Evolutionary conservation across 30 jellyfish, hydroid and myxozoan genomes (phyloP), one percentile per base, ranked within the genome.

Genomic region (Nemopilema nomurai): DNA sequence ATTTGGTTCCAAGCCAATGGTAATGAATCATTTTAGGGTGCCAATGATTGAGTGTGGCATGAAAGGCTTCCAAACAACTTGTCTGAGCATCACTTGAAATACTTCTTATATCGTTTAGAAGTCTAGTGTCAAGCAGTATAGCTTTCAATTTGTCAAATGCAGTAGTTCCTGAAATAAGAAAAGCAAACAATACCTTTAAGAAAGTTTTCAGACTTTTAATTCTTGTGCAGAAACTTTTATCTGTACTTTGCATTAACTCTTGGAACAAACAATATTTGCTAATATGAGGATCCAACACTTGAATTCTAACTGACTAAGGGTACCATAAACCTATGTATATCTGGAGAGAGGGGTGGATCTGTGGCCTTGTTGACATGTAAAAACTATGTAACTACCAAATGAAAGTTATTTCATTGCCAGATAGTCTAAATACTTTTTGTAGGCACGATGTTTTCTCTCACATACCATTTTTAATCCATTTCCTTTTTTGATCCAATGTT

Each of bases 31-130:
- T 68, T 50, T 81, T 81, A 8, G 83, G 90, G 83, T 51, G 76
- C 77, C 90, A 78, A 0, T 78, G 90, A 28, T 69, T 68, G 21
- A 71, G 31, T n/a, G 90, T 81, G 33, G 90, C 73, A 51, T 81
- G 90, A 51, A 67, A 68, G 32, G 67, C 83, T 26, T 81, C 83
- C 63, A 68, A 23, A 32, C 76, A 81, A 52, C 83, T 69, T 67
- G 90, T 81, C 67, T 81, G 90, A 31, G 83, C 84, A 67, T 81
- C 89, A 26, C 71, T 18, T 16, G 89, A 80, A 22, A 80, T 24
- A n/a, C 49, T 80, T 19, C 0, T 4, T 18, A 76, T 80, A 30
- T 79, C 89, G 27, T 67, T 62, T 32, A 30, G 33, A 66, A 79
- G 66, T 29, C 62, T 28, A 32, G 69, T 68, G 83, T 74, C 32